phyloP scores from a whole-genome alignment of 2,797 vertebrate genomes.

The Phalanger gymnotis region DNA sequence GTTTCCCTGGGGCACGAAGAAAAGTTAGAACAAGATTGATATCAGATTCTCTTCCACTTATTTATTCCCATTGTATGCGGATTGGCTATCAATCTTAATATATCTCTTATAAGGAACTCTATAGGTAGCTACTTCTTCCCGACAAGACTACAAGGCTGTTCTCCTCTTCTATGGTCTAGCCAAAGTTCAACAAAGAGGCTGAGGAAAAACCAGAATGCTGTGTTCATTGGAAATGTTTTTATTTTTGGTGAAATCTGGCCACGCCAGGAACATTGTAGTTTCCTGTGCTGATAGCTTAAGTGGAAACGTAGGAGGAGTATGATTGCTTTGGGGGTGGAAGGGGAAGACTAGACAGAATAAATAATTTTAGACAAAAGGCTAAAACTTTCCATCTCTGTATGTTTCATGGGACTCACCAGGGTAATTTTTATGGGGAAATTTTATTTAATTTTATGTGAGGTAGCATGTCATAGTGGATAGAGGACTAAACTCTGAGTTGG shows the following conservation, averaged over 20 bases:
- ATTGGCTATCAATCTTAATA: slow-evolving; percentile 63
- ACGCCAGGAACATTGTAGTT: slow-evolving; percentile 19
- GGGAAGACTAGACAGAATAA: background rate
- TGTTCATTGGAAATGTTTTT: slow-evolving; percentile 23
- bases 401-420: slow-evolving; percentile 19
- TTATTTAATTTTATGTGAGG: background rate
- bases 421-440: slow-evolving; percentile 27
- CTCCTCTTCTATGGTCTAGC: slow-evolving; percentile 9
- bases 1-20: slow-evolving; percentile 62
- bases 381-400: background rate
- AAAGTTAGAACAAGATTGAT: slow-evolving; percentile 72
- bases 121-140: background rate
- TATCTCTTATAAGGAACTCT: slow-evolving; percentile 53
- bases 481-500: background rate
- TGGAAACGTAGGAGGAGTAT: background rate
- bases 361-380: background rate
- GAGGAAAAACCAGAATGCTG: background rate
- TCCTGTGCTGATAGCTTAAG: slow-evolving; percentile 22
- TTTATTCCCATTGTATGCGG: slow-evolving; percentile 69
- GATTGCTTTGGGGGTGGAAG: background rate
- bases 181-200: slow-evolving; percentile 23
- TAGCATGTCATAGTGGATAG: background rate
- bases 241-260: slow-evolving; percentile 36
- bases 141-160: slow-evolving; percentile 6
- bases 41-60: slow-evolving; percentile 72